A percentile compares a stretch with the other conserved stretches of the same genome.
These are phyloP conservation scores for Tenthredo distinguenda DNA, from an alignment of 2,888 invertebrate genomes.

Conservation along the genomic window DNA sequence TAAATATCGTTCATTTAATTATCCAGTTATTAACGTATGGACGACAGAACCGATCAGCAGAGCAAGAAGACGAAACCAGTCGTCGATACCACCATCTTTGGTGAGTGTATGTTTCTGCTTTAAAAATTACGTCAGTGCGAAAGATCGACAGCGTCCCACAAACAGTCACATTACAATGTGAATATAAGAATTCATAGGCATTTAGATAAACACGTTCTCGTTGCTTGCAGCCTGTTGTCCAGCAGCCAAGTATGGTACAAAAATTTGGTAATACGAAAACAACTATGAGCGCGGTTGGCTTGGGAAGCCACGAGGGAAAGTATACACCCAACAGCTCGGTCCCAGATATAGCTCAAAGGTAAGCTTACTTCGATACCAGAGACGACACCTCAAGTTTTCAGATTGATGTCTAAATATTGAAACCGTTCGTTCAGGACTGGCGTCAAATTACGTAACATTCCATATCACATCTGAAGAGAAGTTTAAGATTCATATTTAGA, in stretches of 20 bases:
- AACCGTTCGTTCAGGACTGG: not conserved
- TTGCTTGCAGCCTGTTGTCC: slow-evolving; percentile 67
- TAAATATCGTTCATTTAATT: slow-evolving; percentile 53
- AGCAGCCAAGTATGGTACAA: slow-evolving; percentile 79
- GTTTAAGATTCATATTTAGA: not conserved
- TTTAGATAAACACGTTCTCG: not conserved
- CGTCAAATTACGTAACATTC: not conserved
- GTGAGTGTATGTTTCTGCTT: slow-evolving; percentile 61
- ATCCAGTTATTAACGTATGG: slow-evolving; percentile 92
- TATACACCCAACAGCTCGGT: slow-evolving; percentile 88
- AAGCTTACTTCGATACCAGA: slow-evolving; percentile 52
- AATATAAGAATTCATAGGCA: not conserved
- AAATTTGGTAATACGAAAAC: slow-evolving; percentile 89
- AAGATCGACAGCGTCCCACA: not conserved
- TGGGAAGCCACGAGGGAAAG: slow-evolving; percentile 90
- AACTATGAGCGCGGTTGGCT: slow-evolving; percentile 82
- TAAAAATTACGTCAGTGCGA: not conserved
- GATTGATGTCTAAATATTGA: not conserved
- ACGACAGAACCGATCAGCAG: slow-evolving; percentile 87
- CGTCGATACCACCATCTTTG: slow-evolving; percentile 76
- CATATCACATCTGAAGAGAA: not conserved
- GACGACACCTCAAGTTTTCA: no score
- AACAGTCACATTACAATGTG: not conserved
- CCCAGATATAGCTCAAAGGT: slow-evolving; percentile 82
- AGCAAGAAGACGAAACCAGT: slow-evolving; percentile 78